Conservation (phyloP, 2,113 vertebrate genomes). For the Odontophorus gujanensis region DNA sequence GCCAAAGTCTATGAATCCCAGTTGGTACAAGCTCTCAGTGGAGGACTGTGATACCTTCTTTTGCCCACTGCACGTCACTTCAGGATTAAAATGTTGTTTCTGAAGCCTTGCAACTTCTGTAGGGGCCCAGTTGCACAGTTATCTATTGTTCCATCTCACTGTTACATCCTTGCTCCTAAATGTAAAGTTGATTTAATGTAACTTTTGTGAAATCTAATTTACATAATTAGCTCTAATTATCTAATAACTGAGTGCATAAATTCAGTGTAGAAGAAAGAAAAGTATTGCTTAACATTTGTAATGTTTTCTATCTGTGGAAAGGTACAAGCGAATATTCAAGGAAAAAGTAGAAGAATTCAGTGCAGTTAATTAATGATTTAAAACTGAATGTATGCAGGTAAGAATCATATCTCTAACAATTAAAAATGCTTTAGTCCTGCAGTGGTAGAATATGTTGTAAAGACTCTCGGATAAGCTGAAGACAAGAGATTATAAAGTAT, state of each 20-base stretch:
- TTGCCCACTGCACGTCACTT: background rate
- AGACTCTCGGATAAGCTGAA: background rate
- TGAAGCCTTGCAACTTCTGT: background rate
- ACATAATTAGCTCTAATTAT: background rate
- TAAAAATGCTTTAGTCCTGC: background rate
- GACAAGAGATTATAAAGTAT: background rate
- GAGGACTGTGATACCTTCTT: background rate
- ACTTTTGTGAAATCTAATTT: background rate
- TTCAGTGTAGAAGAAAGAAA: background rate
- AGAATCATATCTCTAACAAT: background rate
- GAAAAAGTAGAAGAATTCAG: background rate
- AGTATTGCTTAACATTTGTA: background rate
- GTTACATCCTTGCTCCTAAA: background rate
- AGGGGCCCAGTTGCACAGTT: background rate
- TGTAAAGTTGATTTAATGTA: background rate
- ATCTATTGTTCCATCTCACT: background rate
- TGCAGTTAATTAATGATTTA: background rate
- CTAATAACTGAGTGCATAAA: background rate
- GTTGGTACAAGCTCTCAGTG: rapidly evolving
- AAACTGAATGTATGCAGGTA: background rate
- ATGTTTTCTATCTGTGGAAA: background rate
- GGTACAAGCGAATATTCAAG: background rate
- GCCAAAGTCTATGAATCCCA: background rate
- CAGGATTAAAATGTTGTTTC: background rate
- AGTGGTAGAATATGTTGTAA: background rate